These are phyloP conservation scores for Mesorhabditis belari DNA, from an alignment of 2,888 invertebrate species.

Conservation along the genomic window DNA sequence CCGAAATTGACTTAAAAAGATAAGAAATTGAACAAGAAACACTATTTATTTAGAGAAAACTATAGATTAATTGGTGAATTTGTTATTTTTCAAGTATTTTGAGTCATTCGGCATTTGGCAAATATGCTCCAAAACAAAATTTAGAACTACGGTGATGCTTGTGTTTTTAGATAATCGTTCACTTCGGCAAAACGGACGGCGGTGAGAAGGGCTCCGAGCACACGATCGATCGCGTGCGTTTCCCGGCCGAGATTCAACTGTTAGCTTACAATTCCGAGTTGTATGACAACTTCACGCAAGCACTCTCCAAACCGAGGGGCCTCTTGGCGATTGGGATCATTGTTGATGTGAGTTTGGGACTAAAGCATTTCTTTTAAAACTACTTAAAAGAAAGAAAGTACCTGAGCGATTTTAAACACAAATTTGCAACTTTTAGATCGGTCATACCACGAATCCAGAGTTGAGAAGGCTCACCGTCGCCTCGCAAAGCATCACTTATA, in stretches of 20 bases:
- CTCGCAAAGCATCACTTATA: conserved; percentile 81
- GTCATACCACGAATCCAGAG: conserved; percentile 83
- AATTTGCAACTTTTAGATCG: conserved; percentile 72
- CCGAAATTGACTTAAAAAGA: no score
- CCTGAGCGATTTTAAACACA: no score
- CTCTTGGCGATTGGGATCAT: conserved; percentile 87
- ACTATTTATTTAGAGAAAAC: no score
- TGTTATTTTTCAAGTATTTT: no score
- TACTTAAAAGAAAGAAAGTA: no score
- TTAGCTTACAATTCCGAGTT: conserved; percentile 96
- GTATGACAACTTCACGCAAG: conserved; percentile 90
- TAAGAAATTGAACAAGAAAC: no score
- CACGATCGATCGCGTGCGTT: conserved; percentile 86
- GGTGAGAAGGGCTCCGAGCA: conserved; percentile 93
- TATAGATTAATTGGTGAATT: no score
- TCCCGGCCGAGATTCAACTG: conserved; percentile 96
- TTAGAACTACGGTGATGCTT: neutral
- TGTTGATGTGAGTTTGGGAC: conserved; percentile 78
- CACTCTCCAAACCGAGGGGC: conserved; percentile 85
- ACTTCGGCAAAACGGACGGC: conserved; percentile 75
- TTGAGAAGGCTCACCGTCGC: conserved; percentile 83
- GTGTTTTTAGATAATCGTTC: conserved; percentile 58
- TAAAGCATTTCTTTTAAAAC: no score
- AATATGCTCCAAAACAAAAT: neutral
- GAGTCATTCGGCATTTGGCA: no score